These are phyloP conservation scores for Odontamblyopus rebecca DNA, from an alignment of 2,797 vertebrate species.

Conservation along the genomic window DNA sequence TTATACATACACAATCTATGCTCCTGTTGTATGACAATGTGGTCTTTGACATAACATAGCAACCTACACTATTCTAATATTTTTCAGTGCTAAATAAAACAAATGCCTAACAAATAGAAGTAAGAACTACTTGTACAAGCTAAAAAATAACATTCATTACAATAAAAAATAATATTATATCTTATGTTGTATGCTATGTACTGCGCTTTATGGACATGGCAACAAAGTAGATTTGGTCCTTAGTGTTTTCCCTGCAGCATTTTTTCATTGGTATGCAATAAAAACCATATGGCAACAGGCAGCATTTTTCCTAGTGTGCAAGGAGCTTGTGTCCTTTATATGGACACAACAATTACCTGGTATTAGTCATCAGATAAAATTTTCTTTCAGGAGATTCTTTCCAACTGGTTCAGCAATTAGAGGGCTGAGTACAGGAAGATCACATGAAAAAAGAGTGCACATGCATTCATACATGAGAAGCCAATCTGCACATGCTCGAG, in stretches of 20 bases:
- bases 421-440: slow-evolving; percentile 38
- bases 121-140: neutral
- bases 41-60: neutral
- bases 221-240: slow-evolving; percentile 20
- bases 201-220: slow-evolving; percentile 13
- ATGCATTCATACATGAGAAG: slow-evolving; percentile 13
- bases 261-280: slow-evolving; percentile 5
- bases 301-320: slow-evolving; percentile 17
- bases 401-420: slow-evolving; percentile 48
- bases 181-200: neutral
- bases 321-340: slow-evolving; percentile 20
- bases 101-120: neutral
- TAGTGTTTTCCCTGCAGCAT: neutral
- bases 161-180: neutral
- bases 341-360: slow-evolving; percentile 34
- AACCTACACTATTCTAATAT: neutral
- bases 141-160: neutral
- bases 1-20: neutral
- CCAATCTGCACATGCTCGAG: slow-evolving; percentile 34
- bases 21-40: neutral
- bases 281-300: slow-evolving; percentile 6
- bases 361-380: slow-evolving; percentile 38
- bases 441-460: slow-evolving; percentile 17
- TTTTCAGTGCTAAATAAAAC: neutral
- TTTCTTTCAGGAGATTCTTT: slow-evolving; percentile 40